These are phyloP conservation scores for Psilopsiagon aymara DNA, from an alignment of 2,113 vertebrate genomes.

Conservation along the genomic window DNA sequence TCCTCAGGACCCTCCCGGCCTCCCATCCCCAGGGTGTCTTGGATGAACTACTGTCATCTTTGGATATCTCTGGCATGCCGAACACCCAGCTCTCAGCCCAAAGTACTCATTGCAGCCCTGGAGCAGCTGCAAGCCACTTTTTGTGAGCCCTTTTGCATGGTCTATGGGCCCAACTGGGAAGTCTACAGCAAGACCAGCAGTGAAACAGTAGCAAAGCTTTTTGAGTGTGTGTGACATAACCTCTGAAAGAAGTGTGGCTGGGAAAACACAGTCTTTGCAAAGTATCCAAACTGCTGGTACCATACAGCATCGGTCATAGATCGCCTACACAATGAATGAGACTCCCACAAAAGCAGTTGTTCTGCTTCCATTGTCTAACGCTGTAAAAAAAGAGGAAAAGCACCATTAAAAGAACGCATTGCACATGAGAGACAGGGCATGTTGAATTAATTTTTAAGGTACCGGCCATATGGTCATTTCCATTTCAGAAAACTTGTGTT, in stretches of 20 bases:
- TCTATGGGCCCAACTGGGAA: not conserved
- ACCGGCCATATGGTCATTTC: conserved; percentile 54
- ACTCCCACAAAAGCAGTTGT: not conserved
- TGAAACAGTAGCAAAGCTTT: not conserved
- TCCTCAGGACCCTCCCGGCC: not conserved
- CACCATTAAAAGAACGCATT: not conserved
- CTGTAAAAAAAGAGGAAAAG: conserved; percentile 13
- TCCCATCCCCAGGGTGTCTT: not conserved
- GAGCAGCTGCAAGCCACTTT: not conserved
- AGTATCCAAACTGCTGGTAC: not conserved
- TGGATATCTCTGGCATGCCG: rapidly evolving
- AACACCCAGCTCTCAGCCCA: not conserved
- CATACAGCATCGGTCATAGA: not conserved
- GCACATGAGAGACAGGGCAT: not conserved
- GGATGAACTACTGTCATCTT: not conserved
- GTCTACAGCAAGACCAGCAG: not conserved
- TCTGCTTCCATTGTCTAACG: not conserved
- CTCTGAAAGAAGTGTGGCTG: not conserved
- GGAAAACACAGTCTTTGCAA: not conserved
- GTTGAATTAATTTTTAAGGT: conserved; percentile 59
- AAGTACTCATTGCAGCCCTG: not conserved
- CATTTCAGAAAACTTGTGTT: conserved; percentile 58
- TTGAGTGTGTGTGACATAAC: not conserved
- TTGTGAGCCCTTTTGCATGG: not conserved
- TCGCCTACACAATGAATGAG: not conserved